Conservation (phyloP, 1,140 invertebrate genomes). For the Neoseiulus cucumeris region DNA sequence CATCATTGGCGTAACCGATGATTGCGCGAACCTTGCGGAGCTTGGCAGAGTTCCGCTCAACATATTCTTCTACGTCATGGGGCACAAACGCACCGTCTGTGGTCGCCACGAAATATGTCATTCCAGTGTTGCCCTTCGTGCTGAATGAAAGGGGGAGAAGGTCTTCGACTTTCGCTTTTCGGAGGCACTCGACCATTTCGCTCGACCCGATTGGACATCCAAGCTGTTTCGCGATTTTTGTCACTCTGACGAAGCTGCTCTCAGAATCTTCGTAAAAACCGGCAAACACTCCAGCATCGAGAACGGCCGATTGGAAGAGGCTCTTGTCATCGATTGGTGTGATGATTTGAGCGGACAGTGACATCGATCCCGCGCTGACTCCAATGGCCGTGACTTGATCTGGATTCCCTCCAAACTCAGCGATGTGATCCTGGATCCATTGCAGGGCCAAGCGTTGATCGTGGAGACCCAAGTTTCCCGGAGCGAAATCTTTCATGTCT, state of each 20-base stretch:
- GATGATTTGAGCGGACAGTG: constrained; percentile 17
- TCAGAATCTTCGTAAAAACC: not conserved
- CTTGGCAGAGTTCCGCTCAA: not conserved
- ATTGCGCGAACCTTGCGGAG: not conserved
- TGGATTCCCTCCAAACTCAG: constrained; percentile 20
- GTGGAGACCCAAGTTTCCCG: constrained; percentile 21
- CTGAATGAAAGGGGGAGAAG: not conserved
- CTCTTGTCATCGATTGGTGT: constrained; percentile 22
- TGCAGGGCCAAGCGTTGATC: constrained; percentile 19
- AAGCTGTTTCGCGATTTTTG: not conserved
- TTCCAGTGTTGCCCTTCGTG: not conserved
- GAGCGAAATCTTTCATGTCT: constrained; percentile 28
- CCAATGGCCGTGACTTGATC: constrained; percentile 34
- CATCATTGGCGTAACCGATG: not conserved
- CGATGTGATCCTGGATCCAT: constrained; percentile 20
- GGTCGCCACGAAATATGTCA: not conserved
- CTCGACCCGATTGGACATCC: not conserved
- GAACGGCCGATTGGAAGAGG: not conserved
- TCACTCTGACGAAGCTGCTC: not conserved
- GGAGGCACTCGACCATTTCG: not conserved
- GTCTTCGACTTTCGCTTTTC: not conserved
- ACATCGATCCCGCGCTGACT: constrained; percentile 27
- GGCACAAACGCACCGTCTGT: not conserved
- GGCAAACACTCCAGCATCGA: not conserved
- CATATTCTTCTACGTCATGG: not conserved